These are phyloP conservation scores for Parasteatoda lunata DNA, from an alignment of 2,888 invertebrate species.

Conservation along the genomic window DNA sequence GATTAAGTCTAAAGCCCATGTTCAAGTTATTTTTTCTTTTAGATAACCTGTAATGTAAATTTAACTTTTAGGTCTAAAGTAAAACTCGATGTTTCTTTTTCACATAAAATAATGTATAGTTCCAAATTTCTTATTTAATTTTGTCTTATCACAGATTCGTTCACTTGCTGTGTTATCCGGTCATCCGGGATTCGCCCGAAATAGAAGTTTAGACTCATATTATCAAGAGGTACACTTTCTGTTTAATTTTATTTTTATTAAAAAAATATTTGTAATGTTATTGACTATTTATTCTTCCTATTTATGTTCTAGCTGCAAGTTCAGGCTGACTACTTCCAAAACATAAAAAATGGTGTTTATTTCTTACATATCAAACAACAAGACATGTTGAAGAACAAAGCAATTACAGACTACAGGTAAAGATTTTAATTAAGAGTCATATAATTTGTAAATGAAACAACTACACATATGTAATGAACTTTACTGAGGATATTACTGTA, in stretches of 20 bases:
- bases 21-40: no score
- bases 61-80: not conserved
- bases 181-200: slow-evolving; percentile 59
- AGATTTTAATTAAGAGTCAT: no score
- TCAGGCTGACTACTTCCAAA: slow-evolving; percentile 64
- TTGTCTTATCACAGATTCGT: slow-evolving; percentile 49
- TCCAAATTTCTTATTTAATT: not conserved
- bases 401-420: slow-evolving; percentile 52
- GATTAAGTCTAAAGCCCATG: no score
- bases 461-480: no score
- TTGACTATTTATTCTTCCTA: not conserved
- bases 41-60: not conserved
- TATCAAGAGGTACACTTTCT: slow-evolving; percentile 62
- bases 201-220: slow-evolving; percentile 56
- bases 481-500: no score
- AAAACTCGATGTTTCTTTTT: not conserved
- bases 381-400: slow-evolving; percentile 52
- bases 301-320: slow-evolving; percentile 38
- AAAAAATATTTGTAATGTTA: not conserved
- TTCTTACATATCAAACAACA: slow-evolving; percentile 67
- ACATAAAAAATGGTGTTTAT: slow-evolving; percentile 63
- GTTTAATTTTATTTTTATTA: not conserved
- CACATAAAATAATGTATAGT: not conserved
- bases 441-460: no score
- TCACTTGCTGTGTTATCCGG: slow-evolving; percentile 61